These are phyloP conservation scores for Hypotaenidia okinawae DNA, from an alignment of 2,797 vertebrate species.

Conservation along the genomic window DNA sequence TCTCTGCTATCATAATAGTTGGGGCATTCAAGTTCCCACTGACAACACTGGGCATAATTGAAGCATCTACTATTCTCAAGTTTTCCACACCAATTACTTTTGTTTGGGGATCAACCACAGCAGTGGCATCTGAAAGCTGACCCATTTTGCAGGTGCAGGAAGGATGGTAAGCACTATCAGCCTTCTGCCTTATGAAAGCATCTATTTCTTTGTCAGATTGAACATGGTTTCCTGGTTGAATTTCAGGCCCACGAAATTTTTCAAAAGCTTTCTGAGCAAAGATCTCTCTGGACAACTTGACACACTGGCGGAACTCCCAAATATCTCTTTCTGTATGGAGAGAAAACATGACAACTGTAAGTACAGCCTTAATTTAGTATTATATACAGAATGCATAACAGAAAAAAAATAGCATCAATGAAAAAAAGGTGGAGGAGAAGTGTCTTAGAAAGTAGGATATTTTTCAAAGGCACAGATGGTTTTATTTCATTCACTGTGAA, in stretches of 20 bases:
- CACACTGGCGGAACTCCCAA: conserved; percentile 87
- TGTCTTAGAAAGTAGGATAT: not conserved
- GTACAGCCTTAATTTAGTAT: not conserved
- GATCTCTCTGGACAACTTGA: conserved; percentile 92
- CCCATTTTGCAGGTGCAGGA: conserved; percentile 98
- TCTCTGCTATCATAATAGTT: conserved; percentile 97
- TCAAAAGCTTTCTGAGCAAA: conserved; percentile 93
- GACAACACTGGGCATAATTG: conserved; percentile 96
- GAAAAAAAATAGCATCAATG: not conserved
- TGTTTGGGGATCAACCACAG: conserved; percentile 88
- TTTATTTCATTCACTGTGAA: not conserved
- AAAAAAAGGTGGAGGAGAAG: not conserved
- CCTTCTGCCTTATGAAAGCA: conserved; percentile 89
- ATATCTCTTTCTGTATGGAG: conserved; percentile 85
- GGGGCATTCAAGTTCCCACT: conserved; percentile 96
- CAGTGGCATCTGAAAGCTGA: conserved; percentile 80
- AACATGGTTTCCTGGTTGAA: conserved; percentile 84
- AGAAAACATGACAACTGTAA: conserved; percentile 30
- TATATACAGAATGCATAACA: not conserved
- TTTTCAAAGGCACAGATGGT: not conserved
- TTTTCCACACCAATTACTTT: conserved; percentile 89
- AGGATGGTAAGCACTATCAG: conserved; percentile 95
- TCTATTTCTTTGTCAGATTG: conserved; percentile 92
- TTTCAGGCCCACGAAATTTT: conserved; percentile 87
- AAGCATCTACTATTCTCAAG: conserved; percentile 92